Conservation (phyloP, 2,888 invertebrate genomes). For the Pterostichus madidus region DNA sequence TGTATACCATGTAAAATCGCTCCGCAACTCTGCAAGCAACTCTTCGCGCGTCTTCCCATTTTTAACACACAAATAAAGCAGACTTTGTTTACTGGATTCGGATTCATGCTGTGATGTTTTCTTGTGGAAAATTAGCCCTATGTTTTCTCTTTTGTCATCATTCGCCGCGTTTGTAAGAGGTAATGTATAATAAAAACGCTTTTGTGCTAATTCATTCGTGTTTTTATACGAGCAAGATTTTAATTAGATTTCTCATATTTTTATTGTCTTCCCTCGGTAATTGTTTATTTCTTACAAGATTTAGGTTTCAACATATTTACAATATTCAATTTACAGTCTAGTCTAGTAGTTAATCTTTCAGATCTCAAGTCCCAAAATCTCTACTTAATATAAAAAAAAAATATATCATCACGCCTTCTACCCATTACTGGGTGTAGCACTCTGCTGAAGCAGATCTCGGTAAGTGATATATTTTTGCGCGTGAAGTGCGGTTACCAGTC, state of each 20-base stretch:
- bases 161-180: background rate
- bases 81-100: conserved; percentile 57
- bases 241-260: background rate
- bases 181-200: conserved; percentile 22
- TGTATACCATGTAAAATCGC: conserved; percentile 70
- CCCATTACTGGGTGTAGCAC: too few species aligned
- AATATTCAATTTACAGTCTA: too few species aligned
- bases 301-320: too few species aligned
- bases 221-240: background rate
- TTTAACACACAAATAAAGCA: conserved; percentile 59
- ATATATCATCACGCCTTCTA: too few species aligned
- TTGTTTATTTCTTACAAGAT: background rate
- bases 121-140: conserved; percentile 43
- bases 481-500: too few species aligned
- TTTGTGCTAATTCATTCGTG: conserved; percentile 13
- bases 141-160: conserved; percentile 45
- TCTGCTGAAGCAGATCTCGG: too few species aligned
- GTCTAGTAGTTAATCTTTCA: too few species aligned
- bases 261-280: background rate
- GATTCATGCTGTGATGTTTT: conserved; percentile 59
- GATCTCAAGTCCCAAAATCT: too few species aligned
- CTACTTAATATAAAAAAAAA: too few species aligned
- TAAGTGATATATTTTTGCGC: too few species aligned
- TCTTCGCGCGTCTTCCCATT: conserved; percentile 61
- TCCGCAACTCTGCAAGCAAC: conserved; percentile 74